Percentiles rank a stretch among this genome's conserved stretches.
phyloP scores from a whole-genome alignment of 1,140 invertebrate genomes.

The Hermatobates lingyangjiaoensis region DNA sequence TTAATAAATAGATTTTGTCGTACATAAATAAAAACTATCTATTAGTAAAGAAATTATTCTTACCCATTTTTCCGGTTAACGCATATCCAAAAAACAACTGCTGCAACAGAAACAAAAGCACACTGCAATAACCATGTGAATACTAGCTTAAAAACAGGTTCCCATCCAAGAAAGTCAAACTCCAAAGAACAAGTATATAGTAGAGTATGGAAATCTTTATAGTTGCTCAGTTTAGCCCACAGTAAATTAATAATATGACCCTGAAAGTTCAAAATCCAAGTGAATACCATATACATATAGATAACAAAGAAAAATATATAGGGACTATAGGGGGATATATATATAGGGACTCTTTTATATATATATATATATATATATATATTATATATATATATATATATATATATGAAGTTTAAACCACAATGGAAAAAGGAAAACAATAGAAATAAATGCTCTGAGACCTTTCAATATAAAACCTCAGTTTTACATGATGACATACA shows the following conservation, averaged over 20 bases:
- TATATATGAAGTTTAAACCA: no score
- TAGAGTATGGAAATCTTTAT: slow-evolving; percentile 60
- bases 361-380: no score
- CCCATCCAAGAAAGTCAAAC: slow-evolving; percentile 55
- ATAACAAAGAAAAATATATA: no score
- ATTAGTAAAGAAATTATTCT: background rate
- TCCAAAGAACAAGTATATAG: slow-evolving; percentile 68
- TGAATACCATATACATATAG: no score
- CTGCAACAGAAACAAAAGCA: slow-evolving; percentile 14
- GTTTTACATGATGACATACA: no score
- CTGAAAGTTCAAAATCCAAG: slow-evolving; percentile 23
- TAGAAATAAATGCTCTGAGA: no score
- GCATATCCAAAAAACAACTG: slow-evolving; percentile 5
- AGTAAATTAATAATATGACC: slow-evolving; percentile 60
- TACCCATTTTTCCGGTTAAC: slow-evolving; percentile 5
- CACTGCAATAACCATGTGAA: slow-evolving; percentile 35
- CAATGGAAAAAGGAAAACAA: no score
- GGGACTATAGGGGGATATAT: no score
- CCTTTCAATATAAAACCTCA: no score
- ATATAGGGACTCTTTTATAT: no score
- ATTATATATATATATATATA: no score
- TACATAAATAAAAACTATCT: slow-evolving; percentile 9
- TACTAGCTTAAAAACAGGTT: slow-evolving; percentile 9
- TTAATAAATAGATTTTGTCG: background rate
- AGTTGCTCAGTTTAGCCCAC: slow-evolving; percentile 50